These are phyloP conservation scores for Rutpela maculata DNA, from an alignment of 2,888 invertebrate genomes.

Conservation along the genomic window DNA sequence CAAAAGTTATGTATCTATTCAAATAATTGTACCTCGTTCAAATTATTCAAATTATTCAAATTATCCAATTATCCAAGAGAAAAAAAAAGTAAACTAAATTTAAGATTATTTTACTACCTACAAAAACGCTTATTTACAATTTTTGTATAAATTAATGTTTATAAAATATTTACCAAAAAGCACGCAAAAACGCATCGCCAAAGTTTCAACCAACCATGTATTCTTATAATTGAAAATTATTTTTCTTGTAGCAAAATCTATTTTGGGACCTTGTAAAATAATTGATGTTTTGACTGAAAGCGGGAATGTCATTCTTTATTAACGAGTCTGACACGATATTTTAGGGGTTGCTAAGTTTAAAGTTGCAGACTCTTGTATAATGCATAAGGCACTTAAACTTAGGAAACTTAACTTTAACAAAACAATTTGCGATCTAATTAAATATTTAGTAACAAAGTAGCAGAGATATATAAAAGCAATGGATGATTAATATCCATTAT, in stretches of 20 bases:
- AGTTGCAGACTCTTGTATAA: constrained; percentile 36
- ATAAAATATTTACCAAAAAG: too few species aligned
- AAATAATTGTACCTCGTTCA: too few species aligned
- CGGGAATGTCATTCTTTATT: constrained; percentile 20
- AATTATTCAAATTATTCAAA: too few species aligned
- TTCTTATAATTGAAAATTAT: too few species aligned
- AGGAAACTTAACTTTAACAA: constrained; percentile 31
- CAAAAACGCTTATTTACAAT: too few species aligned
- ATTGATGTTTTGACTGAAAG: constrained; percentile 4
- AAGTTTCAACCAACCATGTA: too few species aligned
- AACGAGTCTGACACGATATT: constrained; percentile 27
- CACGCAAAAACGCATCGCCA: too few species aligned
- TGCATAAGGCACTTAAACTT: constrained; percentile 40
- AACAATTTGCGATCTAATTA: constrained; percentile 34
- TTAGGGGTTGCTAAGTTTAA: constrained; percentile 28
- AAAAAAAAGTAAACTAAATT: too few species aligned
- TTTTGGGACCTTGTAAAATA: not conserved
- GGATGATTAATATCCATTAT: not conserved
- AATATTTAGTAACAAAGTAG: constrained; percentile 24
- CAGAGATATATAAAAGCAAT: constrained; percentile 1
- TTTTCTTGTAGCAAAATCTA: not conserved
- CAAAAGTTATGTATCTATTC: too few species aligned
- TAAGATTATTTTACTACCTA: too few species aligned
- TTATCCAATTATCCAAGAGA: too few species aligned
- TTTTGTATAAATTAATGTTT: too few species aligned